Evolutionary conservation across 2,888 invertebrate genomes (phyloP).

Genomic region (Eupithecia centaureata): DNA sequence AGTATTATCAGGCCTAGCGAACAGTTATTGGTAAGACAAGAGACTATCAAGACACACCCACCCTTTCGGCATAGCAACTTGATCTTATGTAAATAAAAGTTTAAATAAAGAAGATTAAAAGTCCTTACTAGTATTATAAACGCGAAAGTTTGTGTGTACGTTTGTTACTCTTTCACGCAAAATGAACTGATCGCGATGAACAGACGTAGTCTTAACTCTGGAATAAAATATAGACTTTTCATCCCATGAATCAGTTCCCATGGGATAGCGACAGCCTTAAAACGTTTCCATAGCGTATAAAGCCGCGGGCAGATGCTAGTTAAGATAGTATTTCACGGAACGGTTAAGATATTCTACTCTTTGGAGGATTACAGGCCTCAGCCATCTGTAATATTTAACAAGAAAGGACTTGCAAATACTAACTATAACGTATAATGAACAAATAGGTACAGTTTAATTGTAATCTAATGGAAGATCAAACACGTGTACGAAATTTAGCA

Average conservation of each 20-base stretch:
- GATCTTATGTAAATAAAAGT: slow-evolving; percentile 36
- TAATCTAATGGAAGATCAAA: background rate
- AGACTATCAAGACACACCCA: slow-evolving; percentile 80
- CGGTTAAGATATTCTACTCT: background rate
- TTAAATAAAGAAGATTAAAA: slow-evolving; percentile 30
- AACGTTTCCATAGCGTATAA: too few species aligned
- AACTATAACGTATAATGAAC: background rate
- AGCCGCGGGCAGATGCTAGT: too few species aligned
- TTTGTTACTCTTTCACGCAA: too few species aligned
- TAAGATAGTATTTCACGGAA: too few species aligned
- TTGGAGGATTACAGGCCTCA: background rate
- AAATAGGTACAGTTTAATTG: background rate
- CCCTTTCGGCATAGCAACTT: slow-evolving; percentile 69
- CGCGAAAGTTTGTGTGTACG: too few species aligned
- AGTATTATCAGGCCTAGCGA: slow-evolving; percentile 55
- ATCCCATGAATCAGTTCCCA: too few species aligned
- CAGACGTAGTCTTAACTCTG: too few species aligned
- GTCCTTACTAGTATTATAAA: too few species aligned
- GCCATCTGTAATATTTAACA: background rate
- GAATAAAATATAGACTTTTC: too few species aligned
- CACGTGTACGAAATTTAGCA: background rate
- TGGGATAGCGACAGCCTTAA: too few species aligned
- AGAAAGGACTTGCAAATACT: background rate
- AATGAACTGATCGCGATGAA: too few species aligned
- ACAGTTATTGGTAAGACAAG: slow-evolving; percentile 50